Conservation (phyloP, 2,888 invertebrate species). For the Pollenia amentaria region DNA sequence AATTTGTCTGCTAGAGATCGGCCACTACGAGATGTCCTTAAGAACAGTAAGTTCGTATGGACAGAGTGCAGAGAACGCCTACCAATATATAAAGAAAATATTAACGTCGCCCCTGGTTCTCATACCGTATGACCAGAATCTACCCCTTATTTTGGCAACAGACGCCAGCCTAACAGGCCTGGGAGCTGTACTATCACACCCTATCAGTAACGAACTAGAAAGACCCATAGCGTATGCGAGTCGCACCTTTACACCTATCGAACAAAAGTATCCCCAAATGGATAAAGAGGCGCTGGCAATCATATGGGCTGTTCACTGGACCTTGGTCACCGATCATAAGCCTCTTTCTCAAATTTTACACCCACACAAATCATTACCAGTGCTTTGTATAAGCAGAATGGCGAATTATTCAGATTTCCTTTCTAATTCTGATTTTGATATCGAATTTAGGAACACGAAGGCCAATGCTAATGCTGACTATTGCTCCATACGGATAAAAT, state of each 20-base stretch:
- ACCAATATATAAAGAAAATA: slow-evolving; percentile 15
- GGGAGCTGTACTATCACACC: slow-evolving; percentile 2
- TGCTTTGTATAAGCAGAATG: slow-evolving; percentile 57
- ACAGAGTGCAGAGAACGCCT: slow-evolving; percentile 19
- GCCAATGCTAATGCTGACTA: slow-evolving; percentile 23
- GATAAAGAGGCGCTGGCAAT: slow-evolving; percentile 2
- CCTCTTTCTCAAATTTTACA: too few species aligned
- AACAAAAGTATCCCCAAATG: slow-evolving; percentile 31
- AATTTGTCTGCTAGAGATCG: slow-evolving; percentile 26
- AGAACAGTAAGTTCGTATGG: neutral
- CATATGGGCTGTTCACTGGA: slow-evolving; percentile 23
- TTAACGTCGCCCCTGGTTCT: slow-evolving; percentile 20
- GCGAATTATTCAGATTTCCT: slow-evolving; percentile 58
- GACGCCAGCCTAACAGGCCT: slow-evolving; percentile 23
- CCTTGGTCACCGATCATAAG: neutral
- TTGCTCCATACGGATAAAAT: neutral
- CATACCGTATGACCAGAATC: slow-evolving; percentile 1
- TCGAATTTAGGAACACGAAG: slow-evolving; percentile 43
- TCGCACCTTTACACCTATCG: slow-evolving; percentile 1
- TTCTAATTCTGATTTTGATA: slow-evolving; percentile 58
- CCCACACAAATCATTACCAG: neutral
- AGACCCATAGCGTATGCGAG: slow-evolving; percentile 21
- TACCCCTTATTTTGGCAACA: slow-evolving; percentile 14
- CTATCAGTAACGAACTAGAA: neutral
- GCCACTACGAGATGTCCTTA: slow-evolving; percentile 28